Base-by-base conservation (phyloP, 1,140 invertebrate genomes). In the Branchinecta lynchi region DNA sequence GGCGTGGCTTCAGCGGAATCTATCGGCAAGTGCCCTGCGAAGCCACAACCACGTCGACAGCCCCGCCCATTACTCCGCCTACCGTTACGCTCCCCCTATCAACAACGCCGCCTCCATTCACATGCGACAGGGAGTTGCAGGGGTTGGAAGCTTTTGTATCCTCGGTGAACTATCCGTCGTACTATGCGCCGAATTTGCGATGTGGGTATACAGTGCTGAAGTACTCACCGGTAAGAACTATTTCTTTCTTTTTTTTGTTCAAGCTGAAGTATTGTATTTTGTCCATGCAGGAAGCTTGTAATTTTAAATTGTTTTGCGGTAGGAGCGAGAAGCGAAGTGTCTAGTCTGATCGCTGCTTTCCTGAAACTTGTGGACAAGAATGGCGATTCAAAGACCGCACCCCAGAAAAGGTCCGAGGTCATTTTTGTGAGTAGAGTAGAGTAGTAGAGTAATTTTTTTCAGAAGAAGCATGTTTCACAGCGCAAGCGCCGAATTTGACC, bases 181-280 rank as follows among this genome's bases (percentile, higher is more conserved):
- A 32, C 46, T 71, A 71, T 66, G n/a, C 69, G 20, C 45, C 46
- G 10, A 71, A 71, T 46, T 66, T 71, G 43, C 67, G 69, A 32
- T 71, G 71, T 68, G 66, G 66, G 15, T 71, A 71, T 65, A 70
- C 68, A 15, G 32, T 71, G 21, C 44, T 44, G 43, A 71, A 71
- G 51, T 71, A 43, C 17, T 32, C 46, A 3, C 68, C 67, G 68
- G 71, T 71, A 67, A 69, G 32, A 21, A 43, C 9, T 21, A 32
- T 21, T 43, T 10, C 0, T 43, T 65, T n/a, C 44, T 20, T 7
- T 43, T 7, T 69, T 65, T 10, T n/a, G n/a, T n/a, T 10, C 17
- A 69, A 66, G 15, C 67, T 70, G 17, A 32, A 68, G 7, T 21
- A 7, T 67, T 2, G 44, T 21, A 7, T 32, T 8, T 7, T 43